Conservation (phyloP, 2,113 vertebrate species). For the Pongo pygmaeus region DNA sequence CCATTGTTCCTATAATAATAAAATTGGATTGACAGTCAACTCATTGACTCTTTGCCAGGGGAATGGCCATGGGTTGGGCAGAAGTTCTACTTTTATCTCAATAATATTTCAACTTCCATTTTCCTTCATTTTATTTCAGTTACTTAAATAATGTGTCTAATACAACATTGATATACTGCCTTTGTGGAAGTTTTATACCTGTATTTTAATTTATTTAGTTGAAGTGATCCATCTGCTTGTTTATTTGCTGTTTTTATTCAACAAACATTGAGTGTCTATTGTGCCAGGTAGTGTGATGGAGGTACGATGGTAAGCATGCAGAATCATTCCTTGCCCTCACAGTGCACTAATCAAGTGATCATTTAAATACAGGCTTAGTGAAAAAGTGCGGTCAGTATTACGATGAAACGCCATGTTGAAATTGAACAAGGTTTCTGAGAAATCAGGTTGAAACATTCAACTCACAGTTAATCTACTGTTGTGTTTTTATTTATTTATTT, state of each 20-base stretch:
- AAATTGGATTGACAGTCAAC: neutral
- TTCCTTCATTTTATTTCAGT: slow-evolving; percentile 15
- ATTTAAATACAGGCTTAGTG: neutral
- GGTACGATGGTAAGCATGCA: neutral
- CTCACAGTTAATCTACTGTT: slow-evolving; percentile 16
- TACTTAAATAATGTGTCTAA: neutral
- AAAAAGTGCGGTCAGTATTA: neutral
- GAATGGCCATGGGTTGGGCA: neutral
- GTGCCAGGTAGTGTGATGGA: neutral
- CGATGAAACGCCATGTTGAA: neutral
- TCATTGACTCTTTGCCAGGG: neutral
- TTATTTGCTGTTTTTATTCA: neutral
- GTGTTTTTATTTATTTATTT: neutral
- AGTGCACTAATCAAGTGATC: neutral
- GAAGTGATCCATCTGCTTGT: neutral
- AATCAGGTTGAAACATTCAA: neutral
- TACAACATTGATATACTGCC: neutral
- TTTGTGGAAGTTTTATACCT: neutral
- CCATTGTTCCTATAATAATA: neutral
- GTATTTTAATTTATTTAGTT: slow-evolving; percentile 1
- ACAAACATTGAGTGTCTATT: neutral
- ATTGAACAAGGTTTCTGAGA: slow-evolving; percentile 5
- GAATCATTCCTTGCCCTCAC: neutral
- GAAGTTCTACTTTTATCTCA: neutral
- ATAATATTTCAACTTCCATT: neutral